Percentiles rank a stretch among this genome's conserved stretches.
These are phyloP conservation scores for Carettochelys insculpta DNA, from an alignment of 2,113 vertebrate genomes.

Conservation along the genomic window DNA sequence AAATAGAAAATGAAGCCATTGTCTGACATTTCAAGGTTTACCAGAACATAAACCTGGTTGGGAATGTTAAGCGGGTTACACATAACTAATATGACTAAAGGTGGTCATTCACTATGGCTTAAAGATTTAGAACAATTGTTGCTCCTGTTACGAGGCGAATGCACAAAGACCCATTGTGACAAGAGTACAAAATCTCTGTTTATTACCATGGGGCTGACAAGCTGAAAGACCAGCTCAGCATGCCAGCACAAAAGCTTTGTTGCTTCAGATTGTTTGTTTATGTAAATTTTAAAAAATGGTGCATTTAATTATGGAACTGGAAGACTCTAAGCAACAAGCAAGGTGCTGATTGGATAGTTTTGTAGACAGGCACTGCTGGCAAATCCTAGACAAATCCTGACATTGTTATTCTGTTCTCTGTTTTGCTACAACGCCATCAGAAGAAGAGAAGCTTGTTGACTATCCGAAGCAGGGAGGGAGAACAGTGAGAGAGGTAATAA, in stretches of 20 bases:
- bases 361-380: constrained; percentile 2
- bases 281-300: constrained; percentile 74
- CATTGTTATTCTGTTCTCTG: constrained; percentile 27
- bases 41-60: constrained; percentile 56
- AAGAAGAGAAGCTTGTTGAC: not conserved
- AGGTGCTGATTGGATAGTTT: constrained; percentile 56
- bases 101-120: constrained; percentile 87
- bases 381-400: constrained; percentile 37
- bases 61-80: constrained; percentile 88
- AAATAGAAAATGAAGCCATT: not conserved
- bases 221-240: constrained; percentile 74
- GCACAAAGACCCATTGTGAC: constrained; percentile 88
- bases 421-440: not conserved
- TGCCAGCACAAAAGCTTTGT: constrained; percentile 76
- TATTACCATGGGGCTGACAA: constrained; percentile 73
- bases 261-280: constrained; percentile 77
- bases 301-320: constrained; percentile 71
- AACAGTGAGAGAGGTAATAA: not conserved
- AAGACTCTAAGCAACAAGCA: constrained; percentile 16
- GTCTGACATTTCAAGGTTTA: constrained; percentile 45
- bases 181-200: constrained; percentile 84
- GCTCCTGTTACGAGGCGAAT: constrained; percentile 77
- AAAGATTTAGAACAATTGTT: constrained; percentile 81
- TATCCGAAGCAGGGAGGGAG: rapidly evolving
- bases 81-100: constrained; percentile 67